Evolutionary conservation across 92 coral and sea anemone genomes (phyloP).

Genomic region (Diadumene lineata): DNA sequence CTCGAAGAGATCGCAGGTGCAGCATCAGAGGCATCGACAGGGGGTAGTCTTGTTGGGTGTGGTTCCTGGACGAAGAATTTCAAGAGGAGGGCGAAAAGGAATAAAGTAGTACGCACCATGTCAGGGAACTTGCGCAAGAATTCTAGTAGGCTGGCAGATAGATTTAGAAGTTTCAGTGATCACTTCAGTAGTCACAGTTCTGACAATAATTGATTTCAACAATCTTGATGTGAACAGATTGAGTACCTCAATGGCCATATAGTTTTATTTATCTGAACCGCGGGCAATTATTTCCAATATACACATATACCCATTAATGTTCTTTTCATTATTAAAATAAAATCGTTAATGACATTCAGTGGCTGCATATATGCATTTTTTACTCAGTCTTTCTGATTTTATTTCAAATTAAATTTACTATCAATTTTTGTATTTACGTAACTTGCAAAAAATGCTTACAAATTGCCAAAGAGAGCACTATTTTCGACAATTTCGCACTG

Average conservation of each 20-base stretch:
- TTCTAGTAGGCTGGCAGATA: conserved; percentile 59
- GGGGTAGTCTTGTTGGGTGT: conserved; percentile 13
- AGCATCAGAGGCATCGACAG: background rate
- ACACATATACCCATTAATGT: no score
- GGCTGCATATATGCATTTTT: no score
- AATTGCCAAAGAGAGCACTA: no score
- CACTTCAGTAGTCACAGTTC: conserved; percentile 22
- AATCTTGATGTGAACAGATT: background rate
- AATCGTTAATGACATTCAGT: no score
- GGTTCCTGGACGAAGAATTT: conserved; percentile 34
- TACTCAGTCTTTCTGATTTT: no score
- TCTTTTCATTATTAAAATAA: no score
- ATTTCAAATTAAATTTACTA: no score
- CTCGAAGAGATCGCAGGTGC: conserved; percentile 5
- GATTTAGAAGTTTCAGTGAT: conserved; percentile 53
- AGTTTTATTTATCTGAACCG: background rate
- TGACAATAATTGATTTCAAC: background rate
- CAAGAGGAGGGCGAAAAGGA: conserved; percentile 32
- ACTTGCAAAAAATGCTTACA: no score
- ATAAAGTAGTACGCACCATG: conserved; percentile 33
- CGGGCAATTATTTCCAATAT: no score
- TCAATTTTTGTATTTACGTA: no score
- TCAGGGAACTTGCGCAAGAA: conserved; percentile 65
- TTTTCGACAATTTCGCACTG: no score
- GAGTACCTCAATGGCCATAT: background rate